Evolutionary conservation across 23 tunicate genomes (phyloP), one percentile per base, ranked within the genome.

Genomic region (Ascidia mentula): DNA sequence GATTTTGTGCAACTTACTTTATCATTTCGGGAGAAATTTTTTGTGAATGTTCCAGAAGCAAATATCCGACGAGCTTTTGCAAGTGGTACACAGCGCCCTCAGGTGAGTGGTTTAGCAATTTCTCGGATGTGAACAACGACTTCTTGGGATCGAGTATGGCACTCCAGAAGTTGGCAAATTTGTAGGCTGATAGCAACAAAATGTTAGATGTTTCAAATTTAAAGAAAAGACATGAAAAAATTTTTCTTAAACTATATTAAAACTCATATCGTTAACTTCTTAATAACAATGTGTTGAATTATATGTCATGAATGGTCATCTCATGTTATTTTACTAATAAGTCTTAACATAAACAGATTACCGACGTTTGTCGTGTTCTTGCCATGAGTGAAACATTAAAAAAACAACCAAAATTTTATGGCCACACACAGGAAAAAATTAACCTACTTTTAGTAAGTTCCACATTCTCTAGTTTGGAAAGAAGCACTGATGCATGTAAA

Each of bases 391-490:
- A n/a, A 30, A 18, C n/a, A 24, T 13, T 69, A 18, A 69, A 69
- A 24, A 69, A 17, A 24, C 15, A 24, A 13, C 24, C 28, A 15
- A n/a, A 18, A 69, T 69, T 18, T 18, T 15, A 18, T n/a, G 32
- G 15, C 15, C 30, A 69, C 32, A 18, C 15, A 69, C 17, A 46
- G 0, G 31, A 77, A 77, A 65, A 0, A 28, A n/a, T n/a, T n/a
- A 36, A 34, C 79, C 34, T 73, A 92, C 97, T 33, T 74, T 87
- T 86, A 32, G 83, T 87, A 30, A 81, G 75, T 53, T 87, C 91
- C 31, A 82, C 76, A 22, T 71, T 60, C 6, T 74, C 88, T 6
- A 87, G 60, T 69, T 87, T 78, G 40, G 77, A 35, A 1, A 88
- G 17, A 20, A 93, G 71, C 36, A 60, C 60, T 1, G 98, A 74